Conservation (phyloP, 2,888 invertebrate genomes). For the Invenusta paracnida region DNA sequence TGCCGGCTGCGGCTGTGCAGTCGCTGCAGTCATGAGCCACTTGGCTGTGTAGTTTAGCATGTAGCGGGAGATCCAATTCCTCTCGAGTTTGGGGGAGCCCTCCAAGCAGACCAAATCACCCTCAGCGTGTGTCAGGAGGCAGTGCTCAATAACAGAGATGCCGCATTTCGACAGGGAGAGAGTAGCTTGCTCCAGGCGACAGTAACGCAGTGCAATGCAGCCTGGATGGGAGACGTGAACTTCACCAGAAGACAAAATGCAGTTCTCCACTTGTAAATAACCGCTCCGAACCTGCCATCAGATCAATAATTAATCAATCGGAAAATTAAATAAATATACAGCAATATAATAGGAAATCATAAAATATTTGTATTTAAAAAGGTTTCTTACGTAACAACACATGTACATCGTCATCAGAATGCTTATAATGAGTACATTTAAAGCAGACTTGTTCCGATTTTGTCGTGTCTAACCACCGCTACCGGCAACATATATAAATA, state of each 20-base stretch:
- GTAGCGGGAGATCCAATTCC: background rate
- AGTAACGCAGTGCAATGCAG: conserved; percentile 31
- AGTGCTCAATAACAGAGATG: conserved; percentile 17
- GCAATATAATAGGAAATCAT: no score
- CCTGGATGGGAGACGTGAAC: conserved; percentile 28
- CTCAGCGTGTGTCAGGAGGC: background rate
- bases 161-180: conserved; percentile 18
- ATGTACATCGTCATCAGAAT: no score
- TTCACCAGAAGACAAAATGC: conserved; percentile 9
- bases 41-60: background rate
- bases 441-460: no score
- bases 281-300: conserved; percentile 11
- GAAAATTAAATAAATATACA: no score
- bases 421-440: no score
- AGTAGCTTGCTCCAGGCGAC: conserved; percentile 10
- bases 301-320: no score
- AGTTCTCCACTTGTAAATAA: conserved; percentile 7
- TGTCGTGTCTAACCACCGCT: no score
- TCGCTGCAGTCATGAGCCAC: background rate
- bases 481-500: no score
- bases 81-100: background rate
- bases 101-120: background rate
- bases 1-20: background rate
- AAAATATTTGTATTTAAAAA: no score
- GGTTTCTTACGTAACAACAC: no score